A percentile compares a stretch with the other conserved stretches of the same genome.
These are phyloP conservation scores for Cantharis nigra DNA, from an alignment of 2,888 invertebrate genomes.

Conservation along the genomic window DNA sequence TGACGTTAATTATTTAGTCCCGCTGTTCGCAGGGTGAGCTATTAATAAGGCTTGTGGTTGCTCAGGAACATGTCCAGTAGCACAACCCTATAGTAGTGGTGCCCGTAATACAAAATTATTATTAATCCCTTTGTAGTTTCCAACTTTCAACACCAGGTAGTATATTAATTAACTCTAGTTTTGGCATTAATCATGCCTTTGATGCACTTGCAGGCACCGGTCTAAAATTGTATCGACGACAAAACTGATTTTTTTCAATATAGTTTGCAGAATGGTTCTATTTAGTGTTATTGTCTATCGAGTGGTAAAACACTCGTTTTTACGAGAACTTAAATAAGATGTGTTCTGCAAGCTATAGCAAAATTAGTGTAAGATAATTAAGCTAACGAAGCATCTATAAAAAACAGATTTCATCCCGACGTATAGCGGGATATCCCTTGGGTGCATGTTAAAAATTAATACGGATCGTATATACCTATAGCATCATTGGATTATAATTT, in stretches of 20 bases:
- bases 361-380: neutral
- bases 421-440: constrained; percentile 2
- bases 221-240: neutral
- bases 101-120: neutral
- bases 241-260: neutral
- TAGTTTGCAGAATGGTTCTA: neutral
- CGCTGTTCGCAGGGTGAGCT: constrained; percentile 46
- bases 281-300: neutral
- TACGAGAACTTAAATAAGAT: constrained; percentile 7
- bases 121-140: constrained; percentile 6
- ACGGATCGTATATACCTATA: neutral
- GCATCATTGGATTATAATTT: constrained; percentile 7
- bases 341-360: constrained; percentile 4
- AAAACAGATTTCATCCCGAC: constrained; percentile 17
- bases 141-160: neutral
- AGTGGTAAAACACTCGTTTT: neutral
- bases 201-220: neutral
- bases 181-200: neutral
- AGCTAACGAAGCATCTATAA: constrained; percentile 17
- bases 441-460: constrained; percentile 1
- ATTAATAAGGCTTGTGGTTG: constrained; percentile 49
- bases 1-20: constrained; percentile 53
- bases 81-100: neutral
- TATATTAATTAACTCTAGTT: neutral
- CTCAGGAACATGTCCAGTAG: constrained; percentile 32